phyloP scores from a whole-genome alignment of 2,797 vertebrate genomes.

The Hypotaenidia philippensis region DNA sequence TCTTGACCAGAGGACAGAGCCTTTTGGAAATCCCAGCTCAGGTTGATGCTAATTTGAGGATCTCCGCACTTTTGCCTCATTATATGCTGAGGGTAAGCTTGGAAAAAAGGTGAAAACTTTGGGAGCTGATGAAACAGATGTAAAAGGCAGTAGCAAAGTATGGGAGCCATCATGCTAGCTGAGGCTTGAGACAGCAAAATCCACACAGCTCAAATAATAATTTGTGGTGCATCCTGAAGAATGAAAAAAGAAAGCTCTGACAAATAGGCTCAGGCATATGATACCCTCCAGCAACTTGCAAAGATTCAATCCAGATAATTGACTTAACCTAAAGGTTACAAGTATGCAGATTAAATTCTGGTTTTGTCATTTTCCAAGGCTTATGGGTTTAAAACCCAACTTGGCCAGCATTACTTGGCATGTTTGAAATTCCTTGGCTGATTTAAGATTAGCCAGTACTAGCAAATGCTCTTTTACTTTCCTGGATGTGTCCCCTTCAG shows the following conservation, averaged over 20 bases:
- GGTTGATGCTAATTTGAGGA: background rate
- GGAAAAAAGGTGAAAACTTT: background rate
- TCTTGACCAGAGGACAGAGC: background rate
- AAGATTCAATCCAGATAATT: background rate
- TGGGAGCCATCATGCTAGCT: background rate
- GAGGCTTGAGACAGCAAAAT: background rate
- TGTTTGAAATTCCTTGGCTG: slow-evolving; percentile 28
- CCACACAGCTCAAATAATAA: background rate
- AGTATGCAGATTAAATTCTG: background rate
- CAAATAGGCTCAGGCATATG: background rate
- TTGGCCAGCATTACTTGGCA: background rate
- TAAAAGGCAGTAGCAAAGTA: background rate
- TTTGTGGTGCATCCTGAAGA: background rate
- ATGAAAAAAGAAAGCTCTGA: background rate
- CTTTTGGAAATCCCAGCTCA: background rate
- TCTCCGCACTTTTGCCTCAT: background rate
- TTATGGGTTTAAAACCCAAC: background rate
- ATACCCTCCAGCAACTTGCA: background rate
- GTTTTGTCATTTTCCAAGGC: background rate
- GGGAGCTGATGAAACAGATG: background rate
- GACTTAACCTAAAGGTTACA: slow-evolving; percentile 4
- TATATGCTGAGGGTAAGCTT: background rate
- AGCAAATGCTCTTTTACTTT: slow-evolving; percentile 23
- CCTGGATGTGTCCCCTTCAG: slow-evolving; percentile 2
- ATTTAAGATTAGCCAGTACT: slow-evolving; percentile 17